Conservation (phyloP, 2,113 vertebrate species). For the Corythornis vintsioides region DNA sequence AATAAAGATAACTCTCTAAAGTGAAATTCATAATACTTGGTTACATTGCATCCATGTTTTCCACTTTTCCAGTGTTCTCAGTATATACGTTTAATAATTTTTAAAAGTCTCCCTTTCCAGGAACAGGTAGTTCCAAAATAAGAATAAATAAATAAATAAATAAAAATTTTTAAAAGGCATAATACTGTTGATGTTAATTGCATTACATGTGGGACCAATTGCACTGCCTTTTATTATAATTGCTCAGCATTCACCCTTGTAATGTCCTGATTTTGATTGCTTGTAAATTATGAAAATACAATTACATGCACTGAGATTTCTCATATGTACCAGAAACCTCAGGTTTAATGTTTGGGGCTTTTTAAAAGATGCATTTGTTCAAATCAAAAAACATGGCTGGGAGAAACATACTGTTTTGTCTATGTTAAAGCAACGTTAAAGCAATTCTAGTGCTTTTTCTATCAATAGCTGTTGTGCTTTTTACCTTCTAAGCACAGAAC, state of each 20-base stretch:
- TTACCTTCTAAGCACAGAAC: background rate
- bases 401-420: background rate
- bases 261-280: background rate
- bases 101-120: background rate
- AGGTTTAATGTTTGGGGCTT: background rate
- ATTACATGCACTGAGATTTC: background rate
- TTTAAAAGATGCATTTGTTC: background rate
- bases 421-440: background rate
- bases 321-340: background rate
- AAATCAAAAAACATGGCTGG: background rate
- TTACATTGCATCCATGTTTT: background rate
- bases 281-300: background rate
- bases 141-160: background rate
- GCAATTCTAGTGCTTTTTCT: background rate
- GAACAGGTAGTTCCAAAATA: conserved; percentile 28
- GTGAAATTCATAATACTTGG: background rate
- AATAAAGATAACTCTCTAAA: background rate
- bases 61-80: background rate
- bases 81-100: background rate
- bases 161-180: background rate
- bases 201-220: background rate
- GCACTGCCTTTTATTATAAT: background rate
- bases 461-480: background rate
- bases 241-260: background rate
- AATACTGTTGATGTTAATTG: background rate